These are phyloP conservation scores for Mesopsocus fuscifrons DNA, from an alignment of 2,888 invertebrate genomes.

Conservation along the genomic window DNA sequence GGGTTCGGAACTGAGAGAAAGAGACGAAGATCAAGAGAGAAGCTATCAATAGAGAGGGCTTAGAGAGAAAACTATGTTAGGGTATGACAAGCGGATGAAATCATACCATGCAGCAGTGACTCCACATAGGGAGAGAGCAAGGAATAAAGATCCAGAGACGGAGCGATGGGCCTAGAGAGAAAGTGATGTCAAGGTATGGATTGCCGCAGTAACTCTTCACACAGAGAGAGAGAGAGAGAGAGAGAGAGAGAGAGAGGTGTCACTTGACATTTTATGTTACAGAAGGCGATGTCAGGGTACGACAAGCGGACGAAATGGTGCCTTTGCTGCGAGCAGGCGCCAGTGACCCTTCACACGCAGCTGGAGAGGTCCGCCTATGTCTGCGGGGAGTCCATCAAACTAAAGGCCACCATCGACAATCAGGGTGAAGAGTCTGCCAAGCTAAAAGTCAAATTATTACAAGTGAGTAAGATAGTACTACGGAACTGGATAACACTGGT, in stretches of 20 bases:
- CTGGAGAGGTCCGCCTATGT: constrained; percentile 56
- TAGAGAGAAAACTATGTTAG: constrained; percentile 47
- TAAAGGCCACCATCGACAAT: constrained; percentile 51
- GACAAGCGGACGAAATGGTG: constrained; percentile 46
- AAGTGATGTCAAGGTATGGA: no score
- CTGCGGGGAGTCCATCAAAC: constrained; percentile 46
- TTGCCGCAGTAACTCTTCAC: no score
- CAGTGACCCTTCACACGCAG: constrained; percentile 40
- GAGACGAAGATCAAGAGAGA: neutral
- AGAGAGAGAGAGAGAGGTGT: no score
- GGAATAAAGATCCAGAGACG: no score
- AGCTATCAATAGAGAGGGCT: no score
- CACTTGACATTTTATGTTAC: no score
- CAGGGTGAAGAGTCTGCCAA: constrained; percentile 38
- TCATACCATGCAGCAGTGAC: constrained; percentile 50
- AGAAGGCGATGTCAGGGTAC: constrained; percentile 44
- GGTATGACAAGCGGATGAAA: constrained; percentile 39
- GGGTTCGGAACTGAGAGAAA: no score
- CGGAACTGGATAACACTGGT: no score
- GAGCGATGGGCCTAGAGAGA: no score
- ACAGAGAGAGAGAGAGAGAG: no score
- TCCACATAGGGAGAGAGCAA: constrained; percentile 41
- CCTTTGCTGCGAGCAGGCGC: constrained; percentile 49
- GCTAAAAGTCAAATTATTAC: constrained; percentile 35
- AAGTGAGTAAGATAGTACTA: no score